phyloP scores from a whole-genome alignment of 2,113 vertebrate genomes.

The Recurvirostra avosetta region DNA sequence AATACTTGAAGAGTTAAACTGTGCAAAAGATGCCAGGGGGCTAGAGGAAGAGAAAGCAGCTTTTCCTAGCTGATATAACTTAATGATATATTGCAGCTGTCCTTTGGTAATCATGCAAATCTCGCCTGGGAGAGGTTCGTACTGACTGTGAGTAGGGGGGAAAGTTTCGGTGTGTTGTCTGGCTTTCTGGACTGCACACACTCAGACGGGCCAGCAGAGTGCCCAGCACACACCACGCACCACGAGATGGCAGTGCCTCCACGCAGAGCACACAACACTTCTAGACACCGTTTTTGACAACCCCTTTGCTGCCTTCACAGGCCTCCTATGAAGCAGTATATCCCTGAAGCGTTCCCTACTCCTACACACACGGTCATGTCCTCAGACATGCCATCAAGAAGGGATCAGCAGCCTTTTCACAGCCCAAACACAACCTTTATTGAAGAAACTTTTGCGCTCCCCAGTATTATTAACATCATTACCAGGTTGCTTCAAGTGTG shows the following conservation, averaged over 20 bases:
- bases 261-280: accelerated
- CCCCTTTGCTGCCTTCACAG: accelerated
- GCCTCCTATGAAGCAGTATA: accelerated
- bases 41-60: neutral
- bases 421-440: neutral
- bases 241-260: conserved; percentile 30
- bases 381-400: neutral
- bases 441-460: neutral
- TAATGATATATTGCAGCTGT: neutral
- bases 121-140: accelerated
- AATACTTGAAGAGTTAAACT: neutral
- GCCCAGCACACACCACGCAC: neutral
- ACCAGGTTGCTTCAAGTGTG: neutral
- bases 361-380: accelerated
- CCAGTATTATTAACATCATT: neutral
- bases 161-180: accelerated
- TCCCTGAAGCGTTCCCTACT: accelerated
- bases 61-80: neutral
- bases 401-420: neutral
- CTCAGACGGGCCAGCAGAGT: accelerated
- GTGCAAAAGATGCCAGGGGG: neutral
- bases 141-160: neutral
- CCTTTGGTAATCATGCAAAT: neutral
- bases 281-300: accelerated
- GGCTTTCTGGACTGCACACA: accelerated